phyloP scores from a whole-genome alignment of 2,113 vertebrate genomes.

The Mohoua ochrocephala region DNA sequence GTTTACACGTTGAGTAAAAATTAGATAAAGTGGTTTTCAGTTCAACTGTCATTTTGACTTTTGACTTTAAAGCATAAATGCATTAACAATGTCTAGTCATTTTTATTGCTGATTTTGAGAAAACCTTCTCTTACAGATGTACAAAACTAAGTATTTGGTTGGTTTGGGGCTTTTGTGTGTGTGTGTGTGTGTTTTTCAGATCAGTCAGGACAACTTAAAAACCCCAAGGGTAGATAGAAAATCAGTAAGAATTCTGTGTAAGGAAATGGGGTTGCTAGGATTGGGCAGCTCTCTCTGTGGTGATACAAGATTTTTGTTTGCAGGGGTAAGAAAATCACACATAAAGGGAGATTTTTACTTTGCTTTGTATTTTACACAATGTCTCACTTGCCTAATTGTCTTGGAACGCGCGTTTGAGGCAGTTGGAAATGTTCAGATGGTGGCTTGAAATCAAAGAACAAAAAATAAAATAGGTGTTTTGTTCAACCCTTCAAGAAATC shows the following conservation, averaged over 20 bases:
- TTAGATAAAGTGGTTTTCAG: not conserved
- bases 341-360: not conserved
- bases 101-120: not conserved
- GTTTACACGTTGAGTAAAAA: not conserved
- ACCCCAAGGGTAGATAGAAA: not conserved
- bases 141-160: not conserved
- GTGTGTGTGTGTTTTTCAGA: not conserved
- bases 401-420: fast-evolving
- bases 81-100: not conserved
- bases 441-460: not conserved
- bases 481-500: not conserved
- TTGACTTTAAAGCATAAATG: not conserved
- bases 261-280: fast-evolving
- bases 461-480: not conserved
- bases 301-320: not conserved
- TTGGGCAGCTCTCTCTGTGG: not conserved
- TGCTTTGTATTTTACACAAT: fast-evolving
- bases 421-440: not conserved
- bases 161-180: fast-evolving
- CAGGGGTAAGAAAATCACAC: not conserved
- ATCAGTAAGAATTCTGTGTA: not conserved
- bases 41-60: not conserved
- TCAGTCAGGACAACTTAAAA: not conserved
- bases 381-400: not conserved
- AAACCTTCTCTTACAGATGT: not conserved